Base-by-base conservation (phyloP, 1,140 invertebrate genomes). In the Ceratoteleas bidentatus region DNA sequence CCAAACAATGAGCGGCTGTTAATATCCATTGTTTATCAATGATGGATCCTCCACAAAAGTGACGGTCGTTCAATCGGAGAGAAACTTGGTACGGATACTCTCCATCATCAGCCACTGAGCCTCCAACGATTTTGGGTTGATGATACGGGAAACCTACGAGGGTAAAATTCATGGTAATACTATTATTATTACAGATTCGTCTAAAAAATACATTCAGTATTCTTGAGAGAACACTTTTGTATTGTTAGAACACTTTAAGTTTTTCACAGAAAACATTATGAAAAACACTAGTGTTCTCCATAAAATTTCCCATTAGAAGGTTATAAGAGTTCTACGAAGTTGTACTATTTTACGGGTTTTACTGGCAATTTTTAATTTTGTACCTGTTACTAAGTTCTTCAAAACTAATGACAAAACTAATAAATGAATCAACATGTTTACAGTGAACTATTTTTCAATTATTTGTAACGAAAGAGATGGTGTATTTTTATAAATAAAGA, bases 1-100 rank as follows among this genome's bases (percentile, higher is more conserved):
- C 47, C 45, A 92, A 87, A 74, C 93, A 94, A 80, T 94, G 93
- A 40, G 93, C 92, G 6, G 93, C 93, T 6, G 93, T 93, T 16
- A 94, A 84, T n/a, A 93, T 90, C 85, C 87, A 93, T 68, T 87
- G 87, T 9, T 86, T 81, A 15, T 89, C 90, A 34, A 94, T 85
- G 3, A 94, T 90, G 3, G 93, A 93, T 5, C 92, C 93, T 0
- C 93, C 93, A 74, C 93, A 94, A 81, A 86, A 88, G 75, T 92
- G 91, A 0, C 85, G 87, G 56, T 87, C 86, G 0, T 81, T 61
- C 10, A 85, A 68, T 32, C 89, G 72, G 13, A 92, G 62, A 6
- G 91, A 92, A 34, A 92, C 87, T 81, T 92, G 92, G 61, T 92
- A 91, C 0, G 92, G 92, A 68, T 90, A 92, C 76, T 92, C 87